phyloP scores from a whole-genome alignment of 2,113 vertebrate genomes.

The Rhineura floridana region DNA sequence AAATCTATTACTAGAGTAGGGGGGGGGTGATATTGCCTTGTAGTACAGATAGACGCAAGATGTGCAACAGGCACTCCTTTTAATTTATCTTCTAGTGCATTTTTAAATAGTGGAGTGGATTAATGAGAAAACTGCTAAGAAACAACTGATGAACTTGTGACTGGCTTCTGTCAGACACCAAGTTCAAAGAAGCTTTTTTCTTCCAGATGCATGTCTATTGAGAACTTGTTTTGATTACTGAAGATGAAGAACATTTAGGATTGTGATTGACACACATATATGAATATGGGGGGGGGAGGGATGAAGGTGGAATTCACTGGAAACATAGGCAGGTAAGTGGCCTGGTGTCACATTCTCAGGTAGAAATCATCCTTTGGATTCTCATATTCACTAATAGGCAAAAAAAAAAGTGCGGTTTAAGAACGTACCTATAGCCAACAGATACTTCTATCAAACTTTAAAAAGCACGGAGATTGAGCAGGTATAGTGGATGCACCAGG shows the following conservation, averaged over 20 bases:
- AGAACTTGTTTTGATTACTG: not conserved
- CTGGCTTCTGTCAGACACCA: not conserved
- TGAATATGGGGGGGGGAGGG: not conserved
- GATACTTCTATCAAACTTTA: no score
- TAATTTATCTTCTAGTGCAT: not conserved
- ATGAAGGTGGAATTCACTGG: not conserved
- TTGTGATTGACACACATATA: no score
- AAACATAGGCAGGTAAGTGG: not conserved
- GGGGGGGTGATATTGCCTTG: not conserved
- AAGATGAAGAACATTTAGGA: no score
- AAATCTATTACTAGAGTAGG: not conserved
- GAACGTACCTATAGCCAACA: no score
- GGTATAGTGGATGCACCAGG: no score
- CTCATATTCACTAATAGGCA: no score
- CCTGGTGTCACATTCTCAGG: not conserved
- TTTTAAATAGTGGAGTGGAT: not conserved
- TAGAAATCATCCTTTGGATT: no score
- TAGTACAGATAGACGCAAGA: not conserved
- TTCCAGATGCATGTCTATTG: not conserved
- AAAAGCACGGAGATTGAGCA: no score
- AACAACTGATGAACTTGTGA: not conserved
- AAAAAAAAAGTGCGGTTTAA: no score
- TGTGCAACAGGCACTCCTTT: not conserved
- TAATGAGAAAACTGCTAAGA: not conserved
- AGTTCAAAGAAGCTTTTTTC: not conserved